Percentiles rank a stretch among this genome's conserved stretches.
phyloP scores from a whole-genome alignment of 2,888 invertebrate species.

The Eueremaeus valkanovi region DNA sequence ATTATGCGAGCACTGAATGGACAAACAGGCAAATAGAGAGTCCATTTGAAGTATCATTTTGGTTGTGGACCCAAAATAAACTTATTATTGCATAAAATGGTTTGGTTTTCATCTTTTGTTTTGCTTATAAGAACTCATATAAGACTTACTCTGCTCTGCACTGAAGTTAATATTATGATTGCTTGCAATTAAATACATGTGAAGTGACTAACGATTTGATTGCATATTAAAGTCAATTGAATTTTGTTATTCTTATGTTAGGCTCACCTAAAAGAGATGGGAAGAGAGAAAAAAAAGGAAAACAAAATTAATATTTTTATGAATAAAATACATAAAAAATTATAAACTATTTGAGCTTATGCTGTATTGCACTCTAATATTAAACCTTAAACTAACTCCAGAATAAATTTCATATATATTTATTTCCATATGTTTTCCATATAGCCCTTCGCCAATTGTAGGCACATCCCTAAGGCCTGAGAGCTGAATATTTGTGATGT shows the following conservation, averaged over 20 bases:
- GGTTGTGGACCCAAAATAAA: background rate
- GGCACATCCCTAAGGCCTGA: background rate
- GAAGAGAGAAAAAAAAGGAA: too few species aligned
- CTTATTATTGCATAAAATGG: background rate
- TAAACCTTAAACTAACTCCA: too few species aligned
- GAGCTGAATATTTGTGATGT: too few species aligned
- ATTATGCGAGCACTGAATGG: background rate
- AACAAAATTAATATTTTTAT: too few species aligned
- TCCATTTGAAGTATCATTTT: background rate
- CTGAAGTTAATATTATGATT: background rate
- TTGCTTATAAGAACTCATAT: background rate
- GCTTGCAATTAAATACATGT: too few species aligned
- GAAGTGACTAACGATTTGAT: background rate
- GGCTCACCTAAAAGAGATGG: too few species aligned
- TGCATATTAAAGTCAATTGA: background rate
- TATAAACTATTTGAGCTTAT: too few species aligned
- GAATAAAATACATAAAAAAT: too few species aligned
- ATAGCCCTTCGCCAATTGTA: background rate
- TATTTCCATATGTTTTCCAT: background rate
- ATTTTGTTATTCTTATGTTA: too few species aligned
- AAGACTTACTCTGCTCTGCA: slow-evolving; percentile 8
- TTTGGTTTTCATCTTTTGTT: background rate
- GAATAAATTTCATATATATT: too few species aligned
- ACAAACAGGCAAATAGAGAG: background rate
- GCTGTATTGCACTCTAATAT: too few species aligned